Evolutionary conservation across 2,888 invertebrate genomes (phyloP), one percentile per base, ranked within the genome.

Genomic region (Alitta virens): DNA sequence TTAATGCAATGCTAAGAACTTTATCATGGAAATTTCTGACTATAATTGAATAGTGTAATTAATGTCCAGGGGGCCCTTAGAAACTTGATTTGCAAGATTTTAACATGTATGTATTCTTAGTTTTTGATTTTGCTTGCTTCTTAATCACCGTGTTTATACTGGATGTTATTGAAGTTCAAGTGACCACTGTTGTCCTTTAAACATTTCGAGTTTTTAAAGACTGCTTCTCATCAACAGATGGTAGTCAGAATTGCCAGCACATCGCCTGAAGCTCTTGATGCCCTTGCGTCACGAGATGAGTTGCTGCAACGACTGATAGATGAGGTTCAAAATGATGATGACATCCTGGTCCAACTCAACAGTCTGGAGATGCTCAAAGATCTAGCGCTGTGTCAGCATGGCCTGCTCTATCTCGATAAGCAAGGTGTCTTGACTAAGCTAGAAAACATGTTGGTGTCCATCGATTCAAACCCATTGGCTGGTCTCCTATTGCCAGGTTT

Each of bases 281-380:
- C 86, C 38, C 12, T 33, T 5, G 85, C 89, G 16, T 84, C 85
- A 38, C 84, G 86, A 14, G 82, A 85, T 61, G 88, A 88, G 18
- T 86, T 92, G 56, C 80, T 93, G 46, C 84, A 86, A 18, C 85
- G 85, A 64, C 86, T 93, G 72, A 77, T 91, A 21, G 80, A 85
- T 27, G 89, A 91, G 76, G 77, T 67, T 23, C 83, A 88, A 55
- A 85, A 86, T 51, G 85, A 88, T 65, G 33, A 33, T 33, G 94
- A 94, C 83, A 82, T 92, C 46, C 82, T 94, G 54, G 83, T 91
- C 49, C 90, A 91, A 79, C 83, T 94, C 63, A 94, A 92, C 78
- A 86, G 91, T 57, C 81, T 95, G 56, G 91, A 94, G 81, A 82
- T 92, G 49, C 77, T 94, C 42, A 88, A 90, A 0, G 86, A 87